phyloP scores from a whole-genome alignment of 2,113 vertebrate genomes.

The Cardinalis cardinalis region DNA sequence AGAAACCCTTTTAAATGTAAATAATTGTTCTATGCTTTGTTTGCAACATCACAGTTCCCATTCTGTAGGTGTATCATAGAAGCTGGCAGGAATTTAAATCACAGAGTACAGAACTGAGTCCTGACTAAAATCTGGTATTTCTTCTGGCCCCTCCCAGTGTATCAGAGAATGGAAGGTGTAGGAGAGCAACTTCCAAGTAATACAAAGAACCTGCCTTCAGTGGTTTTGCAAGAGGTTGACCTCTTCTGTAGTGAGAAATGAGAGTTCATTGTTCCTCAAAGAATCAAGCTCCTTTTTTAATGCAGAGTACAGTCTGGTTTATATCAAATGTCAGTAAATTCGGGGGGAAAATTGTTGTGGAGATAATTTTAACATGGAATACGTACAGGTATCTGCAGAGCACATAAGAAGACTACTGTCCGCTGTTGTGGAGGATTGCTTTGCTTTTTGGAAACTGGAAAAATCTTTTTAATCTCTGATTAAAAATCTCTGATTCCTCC shows the following conservation, averaged over 20 bases:
- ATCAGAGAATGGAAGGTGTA: background rate
- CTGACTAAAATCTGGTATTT: background rate
- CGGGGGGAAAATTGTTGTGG: fast-evolving
- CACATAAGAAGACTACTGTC: background rate
- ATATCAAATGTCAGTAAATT: background rate
- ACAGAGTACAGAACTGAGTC: background rate
- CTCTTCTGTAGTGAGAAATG: background rate
- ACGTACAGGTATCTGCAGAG: background rate
- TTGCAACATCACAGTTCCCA: background rate
- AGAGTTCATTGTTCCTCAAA: background rate
- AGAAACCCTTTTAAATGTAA: background rate
- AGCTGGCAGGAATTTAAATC: background rate
- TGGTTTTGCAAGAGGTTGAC: background rate
- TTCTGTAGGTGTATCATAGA: background rate
- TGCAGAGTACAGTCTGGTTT: background rate
- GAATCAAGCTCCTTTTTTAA: background rate
- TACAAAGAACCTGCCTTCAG: background rate
- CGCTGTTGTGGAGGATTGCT: background rate
- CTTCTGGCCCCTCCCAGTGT: background rate
- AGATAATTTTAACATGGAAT: background rate
- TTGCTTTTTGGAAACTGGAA: background rate
- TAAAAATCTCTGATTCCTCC: background rate
- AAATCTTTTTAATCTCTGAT: background rate
- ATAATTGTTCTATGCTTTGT: background rate
- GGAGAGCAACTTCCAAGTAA: background rate